Percentiles rank a stretch among this genome's conserved stretches.
These are phyloP conservation scores for Tadarida brasiliensis DNA, from an alignment of 2,797 vertebrate species.

Conservation along the genomic window DNA sequence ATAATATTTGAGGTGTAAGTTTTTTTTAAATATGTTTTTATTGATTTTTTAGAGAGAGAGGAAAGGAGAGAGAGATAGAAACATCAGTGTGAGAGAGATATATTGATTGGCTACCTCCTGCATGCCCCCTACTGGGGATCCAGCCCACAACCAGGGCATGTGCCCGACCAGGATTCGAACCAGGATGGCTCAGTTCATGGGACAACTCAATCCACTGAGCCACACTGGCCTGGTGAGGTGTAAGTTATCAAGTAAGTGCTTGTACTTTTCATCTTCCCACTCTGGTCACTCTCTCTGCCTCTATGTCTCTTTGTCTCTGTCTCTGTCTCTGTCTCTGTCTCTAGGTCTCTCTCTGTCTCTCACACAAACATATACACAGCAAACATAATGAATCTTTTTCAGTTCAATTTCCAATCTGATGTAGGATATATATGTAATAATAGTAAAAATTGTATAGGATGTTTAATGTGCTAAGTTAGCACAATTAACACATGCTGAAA, in stretches of 20 bases:
- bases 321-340: neutral
- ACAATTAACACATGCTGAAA: neutral
- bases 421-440: neutral
- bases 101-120: no score
- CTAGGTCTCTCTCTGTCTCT: neutral
- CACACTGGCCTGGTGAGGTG: neutral
- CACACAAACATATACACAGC: neutral
- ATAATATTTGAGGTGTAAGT: neutral
- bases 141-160: no score
- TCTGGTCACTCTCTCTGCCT: neutral
- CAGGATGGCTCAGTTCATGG: no score
- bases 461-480: neutral
- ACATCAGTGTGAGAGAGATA: no score
- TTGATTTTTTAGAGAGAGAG: no score
- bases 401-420: neutral
- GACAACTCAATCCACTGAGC: no score
- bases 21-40: neutral
- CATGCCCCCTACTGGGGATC: no score
- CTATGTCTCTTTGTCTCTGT: neutral
- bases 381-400: slow-evolving; percentile 15
- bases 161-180: no score
- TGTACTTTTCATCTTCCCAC: neutral
- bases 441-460: neutral
- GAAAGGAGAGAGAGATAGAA: no score
- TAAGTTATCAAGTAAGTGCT: slow-evolving; percentile 7